Evolutionary conservation across 2,888 invertebrate genomes (phyloP).

Genomic region (Zelleria hepariella): DNA sequence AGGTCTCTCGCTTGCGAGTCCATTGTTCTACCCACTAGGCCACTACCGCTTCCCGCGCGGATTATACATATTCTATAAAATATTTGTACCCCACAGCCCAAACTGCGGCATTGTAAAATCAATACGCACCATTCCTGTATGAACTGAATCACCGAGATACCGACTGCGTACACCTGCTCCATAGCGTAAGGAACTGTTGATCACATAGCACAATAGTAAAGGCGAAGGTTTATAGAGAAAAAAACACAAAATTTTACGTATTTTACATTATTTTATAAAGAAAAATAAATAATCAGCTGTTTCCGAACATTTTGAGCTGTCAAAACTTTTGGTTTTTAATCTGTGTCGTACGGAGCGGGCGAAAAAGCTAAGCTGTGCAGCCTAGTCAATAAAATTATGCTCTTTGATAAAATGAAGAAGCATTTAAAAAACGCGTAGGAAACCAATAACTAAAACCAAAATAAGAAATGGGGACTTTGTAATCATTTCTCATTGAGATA

Average conservation of each 20-base stretch:
- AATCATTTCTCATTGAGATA: neutral
- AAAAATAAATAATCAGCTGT: neutral
- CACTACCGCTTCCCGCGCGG: too few species aligned
- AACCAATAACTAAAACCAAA: neutral
- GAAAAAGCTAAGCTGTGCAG: neutral
- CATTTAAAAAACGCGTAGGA: neutral
- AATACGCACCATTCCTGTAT: slow-evolving; percentile 42
- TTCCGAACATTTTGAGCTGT: neutral
- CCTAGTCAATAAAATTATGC: neutral
- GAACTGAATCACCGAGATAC: slow-evolving; percentile 39
- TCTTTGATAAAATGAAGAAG: neutral
- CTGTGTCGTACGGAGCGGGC: neutral
- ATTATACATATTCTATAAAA: too few species aligned
- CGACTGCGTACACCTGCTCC: slow-evolving; percentile 52
- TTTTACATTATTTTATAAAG: neutral
- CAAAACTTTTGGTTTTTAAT: neutral
- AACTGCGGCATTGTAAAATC: neutral
- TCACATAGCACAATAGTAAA: neutral
- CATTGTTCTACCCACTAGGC: too few species aligned
- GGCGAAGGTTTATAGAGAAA: neutral
- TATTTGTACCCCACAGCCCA: too few species aligned
- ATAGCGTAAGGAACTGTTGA: slow-evolving; percentile 18
- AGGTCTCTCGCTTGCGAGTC: too few species aligned
- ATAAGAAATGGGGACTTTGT: neutral
- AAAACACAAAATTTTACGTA: neutral